Evolutionary conservation across 2,113 vertebrate species (phyloP).

Genomic region (Chloropsis hardwickii): DNA sequence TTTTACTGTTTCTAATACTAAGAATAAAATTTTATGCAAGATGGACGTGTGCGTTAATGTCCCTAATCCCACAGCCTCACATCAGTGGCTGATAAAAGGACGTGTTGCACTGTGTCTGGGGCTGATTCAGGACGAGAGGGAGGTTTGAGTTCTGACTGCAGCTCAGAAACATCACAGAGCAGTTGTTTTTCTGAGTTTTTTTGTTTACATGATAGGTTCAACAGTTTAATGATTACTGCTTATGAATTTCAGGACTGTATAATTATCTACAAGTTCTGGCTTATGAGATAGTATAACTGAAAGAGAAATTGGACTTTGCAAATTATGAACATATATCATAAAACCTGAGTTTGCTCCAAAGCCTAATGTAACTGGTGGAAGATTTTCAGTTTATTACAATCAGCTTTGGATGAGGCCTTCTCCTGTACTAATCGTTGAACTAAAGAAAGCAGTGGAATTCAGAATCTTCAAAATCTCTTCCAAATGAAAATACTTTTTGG

Average conservation of each 20-base stretch:
- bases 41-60: not conserved
- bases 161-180: not conserved
- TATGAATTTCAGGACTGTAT: accelerated
- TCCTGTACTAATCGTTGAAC: not conserved
- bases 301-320: not conserved
- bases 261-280: not conserved
- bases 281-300: not conserved
- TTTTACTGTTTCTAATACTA: not conserved
- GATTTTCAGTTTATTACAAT: not conserved
- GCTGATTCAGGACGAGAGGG: not conserved
- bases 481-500: not conserved
- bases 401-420: not conserved
- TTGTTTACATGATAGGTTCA: not conserved
- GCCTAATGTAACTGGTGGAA: not conserved
- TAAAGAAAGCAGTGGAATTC: not conserved
- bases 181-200: not conserved
- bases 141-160: not conserved
- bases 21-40: not conserved
- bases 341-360: not conserved
- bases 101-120: not conserved
- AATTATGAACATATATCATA: not conserved
- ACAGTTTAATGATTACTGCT: not conserved
- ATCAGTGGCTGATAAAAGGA: not conserved
- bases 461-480: not conserved
- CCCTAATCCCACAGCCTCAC: not conserved